Conservation (phyloP, 1,140 invertebrate genomes). For the Musca domestica region DNA sequence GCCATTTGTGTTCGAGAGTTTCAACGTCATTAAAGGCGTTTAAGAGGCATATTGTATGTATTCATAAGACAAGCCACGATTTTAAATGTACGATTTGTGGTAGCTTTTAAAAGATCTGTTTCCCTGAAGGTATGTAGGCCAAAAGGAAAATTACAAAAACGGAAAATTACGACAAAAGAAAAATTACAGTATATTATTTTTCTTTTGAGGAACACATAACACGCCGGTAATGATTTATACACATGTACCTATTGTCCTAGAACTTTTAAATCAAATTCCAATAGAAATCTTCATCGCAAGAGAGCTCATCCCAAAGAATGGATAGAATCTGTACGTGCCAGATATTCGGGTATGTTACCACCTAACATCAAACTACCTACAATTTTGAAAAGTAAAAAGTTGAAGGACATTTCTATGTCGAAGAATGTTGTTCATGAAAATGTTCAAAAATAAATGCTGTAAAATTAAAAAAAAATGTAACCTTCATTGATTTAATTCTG, state of each 20-base stretch:
- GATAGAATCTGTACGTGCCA: conserved; percentile 29
- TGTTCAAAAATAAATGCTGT: neutral
- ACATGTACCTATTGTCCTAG: conserved; percentile 48
- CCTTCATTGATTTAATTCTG: neutral
- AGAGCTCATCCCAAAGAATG: conserved; percentile 50
- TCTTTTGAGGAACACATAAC: conserved; percentile 47
- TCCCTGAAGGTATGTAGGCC: neutral
- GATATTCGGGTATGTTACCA: neutral
- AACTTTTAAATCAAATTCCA: conserved; percentile 50
- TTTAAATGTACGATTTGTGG: conserved; percentile 44
- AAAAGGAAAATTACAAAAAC: neutral
- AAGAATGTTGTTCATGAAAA: neutral
- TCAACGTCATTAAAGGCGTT: neutral
- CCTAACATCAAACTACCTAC: neutral
- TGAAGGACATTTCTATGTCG: neutral
- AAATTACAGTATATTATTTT: neutral
- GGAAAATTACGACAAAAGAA: neutral
- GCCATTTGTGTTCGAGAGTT: conserved; percentile 23
- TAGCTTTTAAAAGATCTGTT: conserved; percentile 25
- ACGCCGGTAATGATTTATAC: conserved; percentile 46
- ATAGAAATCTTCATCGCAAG: conserved; percentile 52
- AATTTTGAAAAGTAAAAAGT: neutral
- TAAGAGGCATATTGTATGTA: neutral
- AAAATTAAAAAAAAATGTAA: neutral
- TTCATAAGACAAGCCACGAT: conserved; percentile 32